Percentiles rank a stretch among this genome's conserved stretches.
Conservation (phyloP, 2,888 invertebrate genomes). For the Perizoma affinitatum region DNA sequence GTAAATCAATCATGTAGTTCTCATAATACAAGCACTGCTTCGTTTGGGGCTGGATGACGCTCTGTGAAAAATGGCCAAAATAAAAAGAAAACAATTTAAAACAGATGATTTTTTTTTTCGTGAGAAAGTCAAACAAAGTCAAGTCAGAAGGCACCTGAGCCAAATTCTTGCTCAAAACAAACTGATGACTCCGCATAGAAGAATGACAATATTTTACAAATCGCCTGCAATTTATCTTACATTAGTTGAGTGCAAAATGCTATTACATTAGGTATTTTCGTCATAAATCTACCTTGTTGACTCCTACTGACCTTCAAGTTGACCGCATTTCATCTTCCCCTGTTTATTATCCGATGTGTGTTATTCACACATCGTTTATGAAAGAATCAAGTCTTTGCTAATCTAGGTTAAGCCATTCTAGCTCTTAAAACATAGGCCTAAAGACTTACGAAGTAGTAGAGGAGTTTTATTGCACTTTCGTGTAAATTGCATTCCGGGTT, state of each 20-base stretch:
- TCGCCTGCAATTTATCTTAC: conserved; percentile 20
- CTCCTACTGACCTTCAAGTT: conserved; percentile 30
- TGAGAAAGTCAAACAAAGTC: not conserved
- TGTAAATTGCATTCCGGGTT: conserved; percentile 34
- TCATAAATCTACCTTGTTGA: conserved; percentile 35
- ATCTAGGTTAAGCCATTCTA: conserved; percentile 19
- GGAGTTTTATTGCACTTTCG: conserved; percentile 22
- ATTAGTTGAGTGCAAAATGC: conserved; percentile 24
- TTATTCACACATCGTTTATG: conserved; percentile 26
- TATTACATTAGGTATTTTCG: conserved; percentile 28
- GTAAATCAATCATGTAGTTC: no score
- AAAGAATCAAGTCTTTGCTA: conserved; percentile 8
- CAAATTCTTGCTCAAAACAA: conserved; percentile 16
- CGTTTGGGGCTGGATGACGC: no score
- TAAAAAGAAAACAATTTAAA: no score
- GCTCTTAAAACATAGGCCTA: conserved; percentile 11
- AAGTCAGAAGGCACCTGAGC: conserved; percentile 11
- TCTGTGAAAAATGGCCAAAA: no score
- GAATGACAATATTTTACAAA: conserved; percentile 32
- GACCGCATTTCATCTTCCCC: conserved; percentile 34
- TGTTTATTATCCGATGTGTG: no score
- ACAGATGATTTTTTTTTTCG: no score
- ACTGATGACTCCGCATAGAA: conserved; percentile 21
- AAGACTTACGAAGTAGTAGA: not conserved
- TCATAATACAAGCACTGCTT: no score